These are phyloP conservation scores for Syngnathus floridae DNA, from an alignment of 2,113 vertebrate species.

Conservation along the genomic window DNA sequence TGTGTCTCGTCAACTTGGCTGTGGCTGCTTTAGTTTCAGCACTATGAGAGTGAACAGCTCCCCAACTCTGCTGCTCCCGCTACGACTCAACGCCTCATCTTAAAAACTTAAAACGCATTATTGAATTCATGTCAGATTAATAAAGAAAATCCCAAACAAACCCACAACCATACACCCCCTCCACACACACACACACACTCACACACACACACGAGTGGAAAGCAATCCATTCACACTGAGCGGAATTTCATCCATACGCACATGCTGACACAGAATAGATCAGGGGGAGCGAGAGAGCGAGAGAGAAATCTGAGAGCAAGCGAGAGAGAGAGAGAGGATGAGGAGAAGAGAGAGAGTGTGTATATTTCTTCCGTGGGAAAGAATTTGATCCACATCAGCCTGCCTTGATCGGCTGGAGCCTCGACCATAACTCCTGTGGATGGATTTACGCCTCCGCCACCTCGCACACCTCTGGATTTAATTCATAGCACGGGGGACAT, in stretches of 20 bases:
- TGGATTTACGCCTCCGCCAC: constrained; percentile 31
- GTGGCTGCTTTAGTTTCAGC: constrained; percentile 48
- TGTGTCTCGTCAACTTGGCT: background rate
- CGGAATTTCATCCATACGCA: background rate
- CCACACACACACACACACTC: background rate
- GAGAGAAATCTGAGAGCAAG: background rate
- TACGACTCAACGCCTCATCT: background rate
- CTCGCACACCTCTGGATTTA: constrained; percentile 18
- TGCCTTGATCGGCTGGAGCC: constrained; percentile 31
- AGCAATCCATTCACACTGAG: background rate
- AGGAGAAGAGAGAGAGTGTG: constrained; percentile 1
- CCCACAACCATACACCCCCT: background rate
- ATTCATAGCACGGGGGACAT: constrained; percentile 23
- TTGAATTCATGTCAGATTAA: background rate
- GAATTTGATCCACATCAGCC: constrained; percentile 44
- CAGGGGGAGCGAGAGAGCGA: background rate
- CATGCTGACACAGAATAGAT: background rate
- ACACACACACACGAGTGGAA: background rate
- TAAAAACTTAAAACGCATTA: background rate
- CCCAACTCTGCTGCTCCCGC: constrained; percentile 31
- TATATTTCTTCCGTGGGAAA: constrained; percentile 31
- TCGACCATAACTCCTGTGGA: constrained; percentile 31
- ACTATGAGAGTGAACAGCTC: constrained; percentile 50
- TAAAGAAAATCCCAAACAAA: background rate
- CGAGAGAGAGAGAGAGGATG: background rate